Evolutionary conservation across 1,140 invertebrate species (phyloP), one percentile per base, ranked within the genome.

Genomic region (Ostrea denselamellosa): DNA sequence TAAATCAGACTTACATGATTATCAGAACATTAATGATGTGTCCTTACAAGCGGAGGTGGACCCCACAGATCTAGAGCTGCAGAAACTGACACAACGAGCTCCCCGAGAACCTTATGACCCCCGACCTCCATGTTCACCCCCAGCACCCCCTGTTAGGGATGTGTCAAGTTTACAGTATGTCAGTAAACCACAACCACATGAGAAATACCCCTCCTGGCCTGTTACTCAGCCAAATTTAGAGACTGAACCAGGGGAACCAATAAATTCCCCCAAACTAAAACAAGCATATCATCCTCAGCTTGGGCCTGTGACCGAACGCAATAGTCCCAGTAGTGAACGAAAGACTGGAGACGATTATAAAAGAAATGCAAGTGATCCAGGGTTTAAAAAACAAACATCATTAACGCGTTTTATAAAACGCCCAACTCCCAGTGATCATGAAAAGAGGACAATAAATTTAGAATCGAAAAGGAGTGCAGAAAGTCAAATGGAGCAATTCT

Each of bases 171-270:
- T 97, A 88, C 96, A 96, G 91, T 97, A 96, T 94, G 91, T 90
- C 14, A 87, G 87, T 51, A 94, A 93, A 86, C 82, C 25, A 44
- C 96, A 97, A 84, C 97, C 96, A 87, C 97, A 97, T 95, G 97
- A 97, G 94, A 97, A 97, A 92, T 97, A 97, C 92, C 97, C 97
- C 4, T 97, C 97, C 68, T 97, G 97, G 97, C 97, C 97, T 14
- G 96, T 93, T 34, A 92, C 92, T 10, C 90, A 91, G 44, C 87
- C 91, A 85, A 93, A 86, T 86, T 85, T 89, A 14, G 89, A 89
- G 12, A 56, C 85, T 0, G 89, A 91, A 28, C 87, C 86, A 51
- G 71, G 89, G 3, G 88, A 90, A 56, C 88, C 92, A 9, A 91
- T 93, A 14, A 91, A 89, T 58, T 85, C 90, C 5, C 91, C 90